These are phyloP conservation scores for Cygnus atratus DNA, from an alignment of 2,113 vertebrate genomes.

Conservation along the genomic window DNA sequence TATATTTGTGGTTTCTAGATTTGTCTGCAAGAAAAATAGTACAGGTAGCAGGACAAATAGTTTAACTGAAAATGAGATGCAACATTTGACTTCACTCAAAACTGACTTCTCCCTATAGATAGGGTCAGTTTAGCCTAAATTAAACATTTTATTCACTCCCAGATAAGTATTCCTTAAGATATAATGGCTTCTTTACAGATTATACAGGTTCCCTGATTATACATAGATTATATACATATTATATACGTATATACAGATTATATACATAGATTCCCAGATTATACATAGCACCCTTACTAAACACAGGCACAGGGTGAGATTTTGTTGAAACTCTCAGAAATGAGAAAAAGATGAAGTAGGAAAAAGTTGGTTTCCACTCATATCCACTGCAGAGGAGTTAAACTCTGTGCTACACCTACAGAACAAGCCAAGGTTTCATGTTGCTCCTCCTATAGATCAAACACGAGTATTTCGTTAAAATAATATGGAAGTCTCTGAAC, in stretches of 20 bases:
- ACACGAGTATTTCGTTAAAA: not conserved
- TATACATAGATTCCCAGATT: too few species aligned
- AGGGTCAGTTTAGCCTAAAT: not conserved
- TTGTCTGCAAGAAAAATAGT: not conserved
- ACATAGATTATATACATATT: too few species aligned
- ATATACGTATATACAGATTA: too few species aligned
- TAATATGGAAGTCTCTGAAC: too few species aligned
- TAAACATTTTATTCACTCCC: not conserved
- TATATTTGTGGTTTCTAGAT: not conserved
- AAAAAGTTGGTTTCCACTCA: not conserved
- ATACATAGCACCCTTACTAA: not conserved
- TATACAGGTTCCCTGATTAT: not conserved
- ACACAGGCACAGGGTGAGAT: not conserved
- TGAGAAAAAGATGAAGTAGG: not conserved
- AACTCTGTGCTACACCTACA: not conserved
- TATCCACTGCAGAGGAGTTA: not conserved
- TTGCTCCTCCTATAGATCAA: not conserved
- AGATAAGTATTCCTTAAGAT: not conserved
- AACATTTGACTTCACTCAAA: not conserved
- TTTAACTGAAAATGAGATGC: not conserved
- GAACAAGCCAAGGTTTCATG: not conserved
- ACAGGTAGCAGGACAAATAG: not conserved
- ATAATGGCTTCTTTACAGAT: not conserved
- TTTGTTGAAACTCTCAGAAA: not conserved
- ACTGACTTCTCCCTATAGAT: not conserved